Evolutionary conservation across 2,888 invertebrate species (phyloP).

Genomic region (Lepidochrysops patricia): DNA sequence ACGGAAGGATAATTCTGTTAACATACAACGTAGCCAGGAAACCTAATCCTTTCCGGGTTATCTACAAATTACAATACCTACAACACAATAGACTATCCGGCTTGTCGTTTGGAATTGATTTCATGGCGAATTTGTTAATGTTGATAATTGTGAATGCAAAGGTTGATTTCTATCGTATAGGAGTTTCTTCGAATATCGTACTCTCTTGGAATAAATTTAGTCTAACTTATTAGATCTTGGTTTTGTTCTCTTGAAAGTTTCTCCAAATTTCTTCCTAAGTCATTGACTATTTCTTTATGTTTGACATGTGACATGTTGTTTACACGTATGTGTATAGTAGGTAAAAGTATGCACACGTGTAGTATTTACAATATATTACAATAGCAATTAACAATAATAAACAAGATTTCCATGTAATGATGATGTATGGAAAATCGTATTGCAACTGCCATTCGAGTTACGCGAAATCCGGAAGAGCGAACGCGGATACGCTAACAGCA

Average conservation of each 20-base stretch:
- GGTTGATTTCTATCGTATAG: neutral
- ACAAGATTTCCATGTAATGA: neutral
- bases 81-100: neutral
- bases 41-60: neutral
- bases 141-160: neutral
- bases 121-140: neutral
- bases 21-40: neutral
- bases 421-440: conserved; percentile 8
- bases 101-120: neutral
- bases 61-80: no score
- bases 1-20: neutral
- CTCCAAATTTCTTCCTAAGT: no score
- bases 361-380: neutral
- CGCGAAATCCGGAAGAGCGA: neutral
- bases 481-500: neutral
- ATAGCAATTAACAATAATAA: neutral
- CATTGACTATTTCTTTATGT: no score
- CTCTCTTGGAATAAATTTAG: no score
- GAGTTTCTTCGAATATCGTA: no score
- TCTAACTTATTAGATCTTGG: no score
- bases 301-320: no score
- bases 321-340: no score
- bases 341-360: neutral
- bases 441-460: conserved; percentile 5
- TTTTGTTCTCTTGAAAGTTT: neutral